Evolutionary conservation across 2,113 vertebrate genomes (phyloP), one percentile per base, ranked within the genome.

Genomic region (Sebastes schlegelii): DNA sequence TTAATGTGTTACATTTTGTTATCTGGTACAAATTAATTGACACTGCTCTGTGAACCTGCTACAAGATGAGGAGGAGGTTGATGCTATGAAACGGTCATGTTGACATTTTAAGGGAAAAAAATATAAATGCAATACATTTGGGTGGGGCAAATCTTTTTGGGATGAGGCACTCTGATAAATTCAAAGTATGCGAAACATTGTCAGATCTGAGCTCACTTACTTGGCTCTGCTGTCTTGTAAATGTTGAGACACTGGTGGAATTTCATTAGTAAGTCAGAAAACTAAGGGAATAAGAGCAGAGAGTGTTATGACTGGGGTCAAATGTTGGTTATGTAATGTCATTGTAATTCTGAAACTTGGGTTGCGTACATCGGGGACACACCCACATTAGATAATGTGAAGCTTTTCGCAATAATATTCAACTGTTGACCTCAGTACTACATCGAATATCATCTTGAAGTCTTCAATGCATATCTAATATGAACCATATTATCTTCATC

Each of bases 121-220:
- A 49, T 67, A 9, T 45, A 83, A 21, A 5, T 23, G 34, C 14
- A 40, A 23, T 19, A 14, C n/a, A 34, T 55, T 61, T 26, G 76
- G 57, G 76, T 67, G 70, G 16, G 26, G 43, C 2, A 42, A 52
- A 49, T n/a, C 1, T 67, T n/a, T 67, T 70, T 57, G 16, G 61
- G n/a, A 43, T 63, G 71, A 84, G 81, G 43, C 73, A 70, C 43
- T 26, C 21, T 81, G 82, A 83, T 72, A 19, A 60, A 83, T 70
- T 62, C 17, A 4, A 51, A 67, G 21, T 68, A 23, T 46, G 62
- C 40, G 62, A 72, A 80, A 66, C 71, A 62, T 5, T 34, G 16
- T 64, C 67, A 65, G 26, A 54, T 70, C 62, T 71, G 42, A 79
- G 17, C 49, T 87, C 74, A 69, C 80, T 69, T 5, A 45, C 66